These are phyloP conservation scores for Epicauta chinensis DNA, from an alignment of 1,140 invertebrate species.

Conservation along the genomic window DNA sequence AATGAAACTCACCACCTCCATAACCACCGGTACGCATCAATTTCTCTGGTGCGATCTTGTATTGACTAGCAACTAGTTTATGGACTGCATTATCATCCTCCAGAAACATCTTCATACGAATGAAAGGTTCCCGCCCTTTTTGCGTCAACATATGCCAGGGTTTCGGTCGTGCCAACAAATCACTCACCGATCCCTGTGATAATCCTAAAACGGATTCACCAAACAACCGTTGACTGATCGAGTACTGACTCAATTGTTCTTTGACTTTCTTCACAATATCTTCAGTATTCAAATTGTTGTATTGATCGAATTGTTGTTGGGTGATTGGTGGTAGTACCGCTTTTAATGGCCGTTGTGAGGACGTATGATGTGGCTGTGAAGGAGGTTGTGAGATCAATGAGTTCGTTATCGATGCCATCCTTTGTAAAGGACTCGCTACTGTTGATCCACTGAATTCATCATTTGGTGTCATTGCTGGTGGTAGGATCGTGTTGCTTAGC, in stretches of 20 bases:
- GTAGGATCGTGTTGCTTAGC: conserved; percentile 73
- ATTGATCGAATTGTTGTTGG: conserved; percentile 98
- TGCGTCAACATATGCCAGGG: conserved; percentile 97
- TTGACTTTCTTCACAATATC: conserved; percentile 97
- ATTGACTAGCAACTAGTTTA: conserved; percentile 93
- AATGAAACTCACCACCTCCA: conserved; percentile 53
- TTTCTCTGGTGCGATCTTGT: conserved; percentile 95
- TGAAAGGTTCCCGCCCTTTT: conserved; percentile 94
- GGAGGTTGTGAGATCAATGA: conserved; percentile 89
- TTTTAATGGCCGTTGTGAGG: conserved; percentile 81
- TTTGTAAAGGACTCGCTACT: conserved; percentile 84
- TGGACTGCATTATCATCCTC: conserved; percentile 96
- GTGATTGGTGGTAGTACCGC: conserved; percentile 96
- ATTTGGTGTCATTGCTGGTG: conserved; percentile 66
- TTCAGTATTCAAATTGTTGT: conserved; percentile 97
- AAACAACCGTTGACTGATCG: conserved; percentile 96
- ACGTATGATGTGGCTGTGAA: conserved; percentile 70
- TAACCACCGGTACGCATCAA: conserved; percentile 91
- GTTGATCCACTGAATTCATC: conserved; percentile 72
- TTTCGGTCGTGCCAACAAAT: conserved; percentile 89
- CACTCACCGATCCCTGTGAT: conserved; percentile 93
- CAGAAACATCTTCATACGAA: conserved; percentile 97
- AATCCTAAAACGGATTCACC: conserved; percentile 95
- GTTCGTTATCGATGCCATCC: conserved; percentile 97
- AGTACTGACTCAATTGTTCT: conserved; percentile 96